Base-by-base conservation (phyloP, 2,888 invertebrate species). In the Aplocera efformata region DNA sequence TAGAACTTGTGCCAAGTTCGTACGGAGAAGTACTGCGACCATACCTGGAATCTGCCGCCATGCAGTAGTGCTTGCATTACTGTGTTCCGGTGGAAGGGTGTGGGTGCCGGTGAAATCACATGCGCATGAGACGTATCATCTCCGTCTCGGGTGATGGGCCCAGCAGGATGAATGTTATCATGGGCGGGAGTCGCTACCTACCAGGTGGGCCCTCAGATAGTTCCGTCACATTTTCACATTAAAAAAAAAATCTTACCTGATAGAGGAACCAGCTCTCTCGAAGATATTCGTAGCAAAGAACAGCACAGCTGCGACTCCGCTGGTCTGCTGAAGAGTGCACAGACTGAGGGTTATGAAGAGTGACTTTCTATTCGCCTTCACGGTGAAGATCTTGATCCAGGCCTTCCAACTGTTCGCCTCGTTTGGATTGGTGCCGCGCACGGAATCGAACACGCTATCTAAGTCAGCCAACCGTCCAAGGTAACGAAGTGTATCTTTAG, bases 281-380 rank as follows among this genome's bases (percentile, higher is more conserved):
- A 72, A 72, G 20, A 71, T 72, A 0, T 57, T 65, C 0, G 70
- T 70, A n/a, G 67, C 59, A 37, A 66, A 72, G 32, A 70, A 71
- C 31, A 69, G 32, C 0, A 71, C 66, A 1, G 67, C 69, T 1
- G 66, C 63, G 0, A 72, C 64, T 0, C 72, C 72, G 10, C 69
- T 70, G 3, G 58, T 42, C 29, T 60, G 58, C 35, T 56, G 56
- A 2, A 58, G 30, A 0, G 61, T 65, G 29, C 63, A 63, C 7
- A 72, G 48, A 24, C 54, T 64, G 1, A 71, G 30, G 0, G 67
- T 70, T 29, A 72, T 71, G 32, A 68, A 63, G 1, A 72, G 55
- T 0, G 69, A 62, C 23, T 54, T 50, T 8, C 71, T 60, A 22
- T 72, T 72, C 0, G 66, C 50, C 30, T 65, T 72, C 4, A 65